phyloP scores from a whole-genome alignment of 2,888 invertebrate species.

The Andrena praecox region DNA sequence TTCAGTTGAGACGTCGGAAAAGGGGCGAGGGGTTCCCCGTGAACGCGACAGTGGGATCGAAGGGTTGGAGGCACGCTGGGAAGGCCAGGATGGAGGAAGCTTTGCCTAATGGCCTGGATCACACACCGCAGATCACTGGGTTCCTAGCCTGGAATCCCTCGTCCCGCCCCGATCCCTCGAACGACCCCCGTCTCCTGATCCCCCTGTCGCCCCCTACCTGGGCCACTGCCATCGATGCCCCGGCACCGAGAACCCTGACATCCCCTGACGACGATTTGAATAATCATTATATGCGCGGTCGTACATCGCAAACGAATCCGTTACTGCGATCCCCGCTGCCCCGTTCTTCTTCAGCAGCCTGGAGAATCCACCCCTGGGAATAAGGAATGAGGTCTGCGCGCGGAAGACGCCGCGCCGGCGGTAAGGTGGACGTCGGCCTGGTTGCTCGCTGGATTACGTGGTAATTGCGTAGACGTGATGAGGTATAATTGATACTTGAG shows the following conservation, averaged over 20 bases:
- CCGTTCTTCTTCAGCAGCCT: constrained; percentile 15
- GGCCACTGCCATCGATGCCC: constrained; percentile 42
- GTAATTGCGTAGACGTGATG: constrained; percentile 39
- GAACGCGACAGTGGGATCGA: constrained; percentile 8
- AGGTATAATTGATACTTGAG: constrained; percentile 34
- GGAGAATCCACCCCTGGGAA: background rate
- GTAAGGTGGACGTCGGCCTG: constrained; percentile 14
- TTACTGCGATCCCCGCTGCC: constrained; percentile 63
- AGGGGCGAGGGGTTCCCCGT: constrained; percentile 6
- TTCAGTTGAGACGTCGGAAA: constrained; percentile 67
- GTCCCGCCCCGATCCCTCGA: constrained; percentile 26
- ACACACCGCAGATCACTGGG: constrained; percentile 80
- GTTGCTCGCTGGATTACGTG: constrained; percentile 19
- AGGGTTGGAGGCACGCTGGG: constrained; percentile 40
- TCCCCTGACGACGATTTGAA: constrained; percentile 81
- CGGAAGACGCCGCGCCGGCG: constrained; percentile 6
- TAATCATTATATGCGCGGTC: constrained; percentile 84
- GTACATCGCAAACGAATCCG: constrained; percentile 81
- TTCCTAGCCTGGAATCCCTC: constrained; percentile 49
- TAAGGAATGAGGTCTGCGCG: background rate
- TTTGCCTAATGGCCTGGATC: constrained; percentile 83
- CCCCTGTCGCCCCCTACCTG: constrained; percentile 1
- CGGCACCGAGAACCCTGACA: constrained; percentile 55
- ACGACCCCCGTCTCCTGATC: constrained; percentile 12
- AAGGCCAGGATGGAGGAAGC: constrained; percentile 70